These are phyloP conservation scores for Uropsilus gracilis DNA, from an alignment of 2,113 vertebrate genomes.

Conservation along the genomic window DNA sequence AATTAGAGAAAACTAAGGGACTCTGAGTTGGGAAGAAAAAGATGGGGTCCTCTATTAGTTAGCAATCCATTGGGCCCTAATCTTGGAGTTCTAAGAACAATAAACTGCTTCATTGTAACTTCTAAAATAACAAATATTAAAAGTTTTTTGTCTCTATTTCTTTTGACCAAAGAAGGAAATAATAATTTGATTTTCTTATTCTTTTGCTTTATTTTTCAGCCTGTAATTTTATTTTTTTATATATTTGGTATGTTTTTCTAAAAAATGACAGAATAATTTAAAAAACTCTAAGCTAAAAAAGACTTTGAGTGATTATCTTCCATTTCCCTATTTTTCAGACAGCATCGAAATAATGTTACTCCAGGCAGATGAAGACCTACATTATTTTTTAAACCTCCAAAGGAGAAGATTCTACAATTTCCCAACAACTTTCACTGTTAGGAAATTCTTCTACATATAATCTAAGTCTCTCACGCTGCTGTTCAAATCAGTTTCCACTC, in stretches of 20 bases:
- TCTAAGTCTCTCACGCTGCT: slow-evolving; percentile 53
- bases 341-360: slow-evolving; percentile 55
- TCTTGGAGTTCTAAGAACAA: not conserved
- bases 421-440: slow-evolving; percentile 51
- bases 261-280: slow-evolving; percentile 45
- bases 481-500: slow-evolving; percentile 66
- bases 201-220: not conserved
- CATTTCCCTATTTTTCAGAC: slow-evolving; percentile 34
- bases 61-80: not conserved
- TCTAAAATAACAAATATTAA: not conserved
- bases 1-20: not conserved
- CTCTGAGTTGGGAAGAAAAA: not conserved
- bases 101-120: not conserved
- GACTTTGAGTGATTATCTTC: slow-evolving; percentile 52
- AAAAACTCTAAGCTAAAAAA: slow-evolving; percentile 49
- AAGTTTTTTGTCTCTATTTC: not conserved
- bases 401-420: slow-evolving; percentile 58
- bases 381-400: slow-evolving; percentile 71
- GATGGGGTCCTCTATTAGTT: not conserved
- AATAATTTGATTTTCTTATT: not conserved
- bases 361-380: slow-evolving; percentile 54
- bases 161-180: not conserved
- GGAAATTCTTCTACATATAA: slow-evolving; percentile 50
- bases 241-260: not conserved
- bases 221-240: slow-evolving; percentile 25